Conservation (phyloP, 2,113 vertebrate species). For the Cygnus buccinator region DNA sequence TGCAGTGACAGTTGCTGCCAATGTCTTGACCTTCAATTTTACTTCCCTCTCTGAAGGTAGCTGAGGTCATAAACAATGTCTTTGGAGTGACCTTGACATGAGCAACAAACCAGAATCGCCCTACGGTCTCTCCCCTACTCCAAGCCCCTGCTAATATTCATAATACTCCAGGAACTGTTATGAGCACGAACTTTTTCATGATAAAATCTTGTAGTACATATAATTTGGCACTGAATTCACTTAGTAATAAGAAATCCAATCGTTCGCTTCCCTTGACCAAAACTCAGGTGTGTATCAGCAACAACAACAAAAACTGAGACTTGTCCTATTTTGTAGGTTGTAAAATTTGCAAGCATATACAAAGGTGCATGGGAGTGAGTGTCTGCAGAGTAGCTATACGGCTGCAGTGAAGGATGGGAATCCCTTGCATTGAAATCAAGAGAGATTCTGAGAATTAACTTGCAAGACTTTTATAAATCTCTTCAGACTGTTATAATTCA, state of each 20-base stretch:
- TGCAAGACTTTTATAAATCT: neutral
- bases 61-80: neutral
- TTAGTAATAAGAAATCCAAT: neutral
- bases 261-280: neutral
- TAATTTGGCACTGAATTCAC: neutral
- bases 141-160: neutral
- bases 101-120: neutral
- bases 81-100: neutral
- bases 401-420: neutral
- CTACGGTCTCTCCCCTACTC: neutral
- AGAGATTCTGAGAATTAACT: neutral
- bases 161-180: neutral
- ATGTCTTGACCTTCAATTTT: neutral
- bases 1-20: neutral
- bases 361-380: neutral
- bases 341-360: neutral
- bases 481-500: neutral
- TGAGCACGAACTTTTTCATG: neutral
- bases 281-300: neutral
- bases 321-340: neutral
- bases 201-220: neutral
- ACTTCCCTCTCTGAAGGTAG: neutral
- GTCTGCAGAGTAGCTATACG: neutral
- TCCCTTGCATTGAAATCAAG: neutral
- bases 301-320: neutral